Evolutionary conservation across 2,797 vertebrate species (phyloP), one percentile per base, ranked within the genome.

Genomic region (Eulemur mongoz): DNA sequence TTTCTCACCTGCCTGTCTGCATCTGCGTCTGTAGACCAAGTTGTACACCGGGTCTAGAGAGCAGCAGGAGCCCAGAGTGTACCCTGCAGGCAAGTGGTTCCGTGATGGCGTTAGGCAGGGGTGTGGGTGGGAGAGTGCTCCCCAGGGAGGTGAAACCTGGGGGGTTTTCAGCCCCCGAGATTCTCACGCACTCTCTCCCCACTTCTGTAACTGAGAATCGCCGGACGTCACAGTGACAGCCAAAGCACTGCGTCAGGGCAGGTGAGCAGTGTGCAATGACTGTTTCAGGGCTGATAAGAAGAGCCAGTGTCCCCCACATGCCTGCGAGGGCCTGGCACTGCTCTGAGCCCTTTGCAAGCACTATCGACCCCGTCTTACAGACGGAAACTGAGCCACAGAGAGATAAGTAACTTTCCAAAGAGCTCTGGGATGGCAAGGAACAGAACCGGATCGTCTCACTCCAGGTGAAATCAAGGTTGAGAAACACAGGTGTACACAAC

Each of bases 71-170:
- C n/a, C n/a, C 38, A 70, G 13, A 27, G 20, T 57, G 40, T 54
- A 52, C 38, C n/a, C n/a, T n/a, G 6, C 61, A 79, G 57, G 48
- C 17, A 27, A 40, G 70, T 22, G 80, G 45, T 48, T 59, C 32
- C 13, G 0, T 2, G 38, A 20, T 23, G 2, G 25, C 43, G 1
- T 35, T 45, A 15, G 1, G 0, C 5, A 2, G 57, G 57, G 4
- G 7, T 20, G 61, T 32, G 35, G 1, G 0, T 0, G 0, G 43
- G 32, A 86, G 11, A 14, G 30, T n/a, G 20, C 8, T 38, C 57
- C 57, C 27, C 18, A 18, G 25, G 25, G 32, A n/a, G 4, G 18
- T n/a, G 30, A 57, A 59, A 84, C 14, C 14, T 20, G 11, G 35
- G 27, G 20, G 6, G 5, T 30, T 61, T 70, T 79, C 38, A 61